Evolutionary conservation across 2,797 vertebrate genomes (phyloP), one percentile per base, ranked within the genome.

Genomic region (Lepus townsendii): DNA sequence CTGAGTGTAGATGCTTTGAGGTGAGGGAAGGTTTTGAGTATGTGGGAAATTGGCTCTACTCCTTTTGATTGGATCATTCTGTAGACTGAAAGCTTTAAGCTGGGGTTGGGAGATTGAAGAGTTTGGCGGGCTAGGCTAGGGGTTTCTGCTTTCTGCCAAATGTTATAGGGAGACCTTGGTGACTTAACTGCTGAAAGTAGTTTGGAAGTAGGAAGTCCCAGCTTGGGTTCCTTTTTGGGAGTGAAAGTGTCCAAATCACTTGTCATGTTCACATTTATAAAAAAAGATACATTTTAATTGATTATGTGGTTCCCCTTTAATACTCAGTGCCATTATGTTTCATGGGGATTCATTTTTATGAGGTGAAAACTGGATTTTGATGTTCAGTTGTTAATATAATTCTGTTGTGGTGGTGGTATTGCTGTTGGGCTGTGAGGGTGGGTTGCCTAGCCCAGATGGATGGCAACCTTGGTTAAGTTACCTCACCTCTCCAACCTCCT

Each of bases 131-230:
- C 24, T 78, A 30, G 12, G 38, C 27, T 3, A 42, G 20, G 32
- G 30, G 22, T 65, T 9, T 10, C 71, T 68, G 5, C 79, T 93
- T 93, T 94, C 50, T 77, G 50, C 75, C 68, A 57, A 76, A 80
- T 14, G 6, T 38, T 52, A 1, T 79, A 14, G 6, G 68, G 72
- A 93, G 69, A 77, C n/a, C 19, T 86, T 75, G 35, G 6, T 88
- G 85, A 32, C 22, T 72, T 96, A 76, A 35, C 42, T 63, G 35
- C 26, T 95, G 76, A 82, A 91, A 87, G 91, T 66, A 87, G 35
- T 96, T 78, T 92, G 26, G 50, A 78, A 73, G 54, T 30, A 68
- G 57, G 19, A 88, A 87, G 32, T 94, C 42, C 50, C 20, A 75
- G 11, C 65, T 86, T 92, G 80, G 57, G 38, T 78, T 24, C 24